Evolutionary conservation across 2,113 vertebrate species (phyloP).

Genomic region (Micromys minutus): DNA sequence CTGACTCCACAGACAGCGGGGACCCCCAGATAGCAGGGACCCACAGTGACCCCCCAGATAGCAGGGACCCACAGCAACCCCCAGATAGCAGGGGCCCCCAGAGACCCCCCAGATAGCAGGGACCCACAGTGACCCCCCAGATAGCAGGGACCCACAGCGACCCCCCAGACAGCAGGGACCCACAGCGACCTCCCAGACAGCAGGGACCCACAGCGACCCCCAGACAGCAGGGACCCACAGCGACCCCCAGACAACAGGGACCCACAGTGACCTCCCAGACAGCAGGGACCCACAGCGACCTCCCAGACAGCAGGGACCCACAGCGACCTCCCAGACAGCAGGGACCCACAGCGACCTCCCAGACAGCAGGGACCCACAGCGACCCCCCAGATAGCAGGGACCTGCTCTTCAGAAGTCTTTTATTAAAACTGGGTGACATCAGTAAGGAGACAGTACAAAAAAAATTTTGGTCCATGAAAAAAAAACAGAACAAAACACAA

Average conservation of each 20-base stretch:
- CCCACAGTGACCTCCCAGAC: too few relatives aligned
- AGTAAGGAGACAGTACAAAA: slow-evolving; percentile 90
- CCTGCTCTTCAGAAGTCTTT: slow-evolving; percentile 85
- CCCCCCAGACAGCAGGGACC: neutral
- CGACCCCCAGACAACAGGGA: too few relatives aligned
- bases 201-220: too few relatives aligned
- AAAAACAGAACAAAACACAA: slow-evolving; percentile 74
- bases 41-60: too few relatives aligned
- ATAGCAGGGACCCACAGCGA: neutral
- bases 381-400: neutral
- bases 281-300: too few relatives aligned
- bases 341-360: neutral
- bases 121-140: neutral
- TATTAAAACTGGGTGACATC: slow-evolving; percentile 90
- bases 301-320: too few relatives aligned
- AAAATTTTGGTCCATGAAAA: slow-evolving; percentile 88
- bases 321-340: slow-evolving; percentile 13
- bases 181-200: slow-evolving; percentile 12
- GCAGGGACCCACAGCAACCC: too few relatives aligned
- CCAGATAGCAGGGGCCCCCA: too few relatives aligned
- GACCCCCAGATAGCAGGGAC: too few relatives aligned
- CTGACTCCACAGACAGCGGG: too few relatives aligned
- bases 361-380: neutral
- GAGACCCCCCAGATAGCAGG: too few relatives aligned
- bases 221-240: too few relatives aligned